Conservation (phyloP, 2,888 invertebrate species). For the Dusona sp. region DNA sequence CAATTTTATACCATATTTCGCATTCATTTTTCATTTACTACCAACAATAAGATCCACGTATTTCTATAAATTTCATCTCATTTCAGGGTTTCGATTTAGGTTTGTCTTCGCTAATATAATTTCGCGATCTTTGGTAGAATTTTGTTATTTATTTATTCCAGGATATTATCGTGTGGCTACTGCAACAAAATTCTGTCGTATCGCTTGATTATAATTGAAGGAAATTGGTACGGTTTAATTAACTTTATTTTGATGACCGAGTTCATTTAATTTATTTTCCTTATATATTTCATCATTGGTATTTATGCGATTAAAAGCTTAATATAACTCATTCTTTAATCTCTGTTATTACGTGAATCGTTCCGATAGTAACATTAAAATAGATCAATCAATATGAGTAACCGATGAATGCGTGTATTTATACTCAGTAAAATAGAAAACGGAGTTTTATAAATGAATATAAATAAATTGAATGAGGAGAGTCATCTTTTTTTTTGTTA, state of each 20-base stretch:
- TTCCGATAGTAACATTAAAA: neutral
- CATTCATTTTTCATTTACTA: neutral
- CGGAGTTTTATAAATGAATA: neutral
- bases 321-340: neutral
- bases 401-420: neutral
- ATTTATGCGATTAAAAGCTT: neutral
- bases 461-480: neutral
- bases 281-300: neutral
- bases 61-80: neutral
- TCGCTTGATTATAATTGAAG: neutral
- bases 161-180: too few relatives aligned
- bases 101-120: too few relatives aligned
- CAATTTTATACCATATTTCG: neutral
- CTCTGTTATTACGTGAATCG: neutral
- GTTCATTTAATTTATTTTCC: neutral
- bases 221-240: neutral
- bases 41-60: neutral
- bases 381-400: neutral
- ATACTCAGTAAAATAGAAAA: slow-evolving; percentile 14
- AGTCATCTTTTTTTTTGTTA: slow-evolving; percentile 23
- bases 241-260: neutral
- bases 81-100: neutral
- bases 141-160: too few relatives aligned
- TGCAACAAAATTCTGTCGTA: too few relatives aligned
- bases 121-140: too few relatives aligned